Base-by-base conservation (phyloP, 2,113 vertebrate genomes). In the Opisthocomus hoazin region DNA sequence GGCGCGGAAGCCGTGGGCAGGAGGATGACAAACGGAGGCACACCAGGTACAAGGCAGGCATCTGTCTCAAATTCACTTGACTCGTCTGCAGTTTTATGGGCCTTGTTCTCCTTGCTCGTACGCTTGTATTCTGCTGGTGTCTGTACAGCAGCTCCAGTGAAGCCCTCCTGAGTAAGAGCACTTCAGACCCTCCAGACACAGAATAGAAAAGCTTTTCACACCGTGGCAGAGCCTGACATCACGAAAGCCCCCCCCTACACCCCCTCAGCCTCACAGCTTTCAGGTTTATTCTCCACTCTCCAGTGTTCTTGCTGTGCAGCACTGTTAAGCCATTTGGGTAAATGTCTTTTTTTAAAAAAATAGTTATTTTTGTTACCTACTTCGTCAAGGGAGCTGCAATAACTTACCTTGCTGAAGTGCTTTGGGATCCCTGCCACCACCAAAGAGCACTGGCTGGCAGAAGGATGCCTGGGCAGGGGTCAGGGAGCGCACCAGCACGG, bases 211-310 rank as follows among this genome's bases (percentile, higher is more conserved):
- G 81, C 24, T 91, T 69, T 61, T 65, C 53, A 30, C 61, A 79
- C 85, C 21, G 0, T 18, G 89, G 74, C 92, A 87, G 61, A 46
- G 51, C 51, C 61, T 76, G 66, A 8, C 57, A 93, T 77, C 57
- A 36, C 54, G 7, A 43, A 16, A 29, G 19, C 29, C 1, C 54
- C 1, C 24, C 37, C 21, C 4, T 0, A 0, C 22, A 6, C 15
- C 2, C 19, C 13, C 37, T 12, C 78, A 69, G 27, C 56, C 71
- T 22, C 84, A 5, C 24, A 15, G 78, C 43, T 30, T 75, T 20
- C 20, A 3, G 54, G 20, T 20, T 27, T 36, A 9, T 18, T 39
- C 63, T 61, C 57, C 11, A 0, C 29, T 41, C 41, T 75, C 22
- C 66, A 26, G 1, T 8, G 0, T 6, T 22, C 81, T 8, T 37